phyloP scores from a whole-genome alignment of 1,140 invertebrate genomes.

The Lepidotrigona ventralis region DNA sequence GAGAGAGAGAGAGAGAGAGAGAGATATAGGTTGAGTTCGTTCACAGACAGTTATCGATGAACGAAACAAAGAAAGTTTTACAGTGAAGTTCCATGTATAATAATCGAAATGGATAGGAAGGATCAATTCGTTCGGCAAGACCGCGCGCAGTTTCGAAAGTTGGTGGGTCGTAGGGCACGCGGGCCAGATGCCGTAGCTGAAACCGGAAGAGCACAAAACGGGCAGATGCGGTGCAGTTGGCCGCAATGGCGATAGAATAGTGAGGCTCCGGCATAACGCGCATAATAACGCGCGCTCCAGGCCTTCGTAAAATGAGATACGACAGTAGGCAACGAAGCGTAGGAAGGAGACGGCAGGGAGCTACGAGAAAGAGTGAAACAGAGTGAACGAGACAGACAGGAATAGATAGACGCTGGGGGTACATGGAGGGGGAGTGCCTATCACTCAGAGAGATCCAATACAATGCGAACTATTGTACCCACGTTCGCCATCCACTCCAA shows the following conservation, averaged over 20 bases:
- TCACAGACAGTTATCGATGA: neutral
- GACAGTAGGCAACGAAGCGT: constrained; percentile 41
- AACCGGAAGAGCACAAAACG: constrained; percentile 36
- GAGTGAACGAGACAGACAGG: constrained; percentile 21
- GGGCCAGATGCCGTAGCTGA: constrained; percentile 3
- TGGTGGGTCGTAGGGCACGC: neutral
- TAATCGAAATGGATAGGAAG: constrained; percentile 3
- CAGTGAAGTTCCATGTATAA: neutral
- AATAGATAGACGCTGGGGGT: constrained; percentile 16
- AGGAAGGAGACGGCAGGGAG: constrained; percentile 23
- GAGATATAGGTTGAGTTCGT: too few species aligned
- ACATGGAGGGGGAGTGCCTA: constrained; percentile 44
- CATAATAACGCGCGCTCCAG: constrained; percentile 57
- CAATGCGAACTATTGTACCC: constrained; percentile 67
- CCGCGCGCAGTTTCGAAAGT: neutral
- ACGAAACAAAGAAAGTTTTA: neutral
- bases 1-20: too few species aligned
- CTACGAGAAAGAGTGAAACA: neutral
- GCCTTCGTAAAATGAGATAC: constrained; percentile 65
- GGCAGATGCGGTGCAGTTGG: constrained; percentile 58
- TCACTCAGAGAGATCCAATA: constrained; percentile 64
- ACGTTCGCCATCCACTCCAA: constrained; percentile 67
- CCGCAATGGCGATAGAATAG: constrained; percentile 61
- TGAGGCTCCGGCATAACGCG: constrained; percentile 56
- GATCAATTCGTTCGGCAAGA: neutral